Conservation (phyloP, 2,888 invertebrate genomes). For the Vanessa cardui region DNA sequence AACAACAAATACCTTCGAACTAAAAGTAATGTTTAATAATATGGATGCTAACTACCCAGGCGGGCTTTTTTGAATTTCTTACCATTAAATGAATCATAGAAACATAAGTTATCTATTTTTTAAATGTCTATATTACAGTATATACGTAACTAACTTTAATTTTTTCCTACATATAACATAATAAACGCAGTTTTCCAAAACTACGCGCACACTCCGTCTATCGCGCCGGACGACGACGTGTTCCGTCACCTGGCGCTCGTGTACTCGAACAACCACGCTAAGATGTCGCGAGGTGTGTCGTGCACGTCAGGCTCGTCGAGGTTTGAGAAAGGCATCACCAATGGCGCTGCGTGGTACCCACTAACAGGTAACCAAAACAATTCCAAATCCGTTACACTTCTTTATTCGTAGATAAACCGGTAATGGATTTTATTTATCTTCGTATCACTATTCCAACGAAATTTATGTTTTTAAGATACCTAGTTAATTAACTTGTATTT, state of each 20-base stretch:
- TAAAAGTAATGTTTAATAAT: too few relatives aligned
- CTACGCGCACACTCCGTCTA: constrained; percentile 90
- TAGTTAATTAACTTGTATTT: too few relatives aligned
- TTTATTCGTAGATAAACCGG: too few relatives aligned
- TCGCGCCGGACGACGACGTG: constrained; percentile 96
- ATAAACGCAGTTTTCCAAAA: constrained; percentile 91
- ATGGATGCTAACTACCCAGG: too few relatives aligned
- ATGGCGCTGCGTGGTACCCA: constrained; percentile 97
- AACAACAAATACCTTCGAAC: too few relatives aligned
- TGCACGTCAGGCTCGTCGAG: constrained; percentile 89
- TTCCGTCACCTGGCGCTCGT: constrained; percentile 92
- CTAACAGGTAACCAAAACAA: constrained; percentile 83
- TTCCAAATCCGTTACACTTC: too few relatives aligned
- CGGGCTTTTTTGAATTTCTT: too few relatives aligned
- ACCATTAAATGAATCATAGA: too few relatives aligned
- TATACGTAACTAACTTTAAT: constrained; percentile 15
- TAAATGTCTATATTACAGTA: neutral
- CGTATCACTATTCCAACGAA: too few relatives aligned
- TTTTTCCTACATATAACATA: constrained; percentile 81
- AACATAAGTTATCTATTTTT: too few relatives aligned
- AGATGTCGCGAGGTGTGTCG: constrained; percentile 93
- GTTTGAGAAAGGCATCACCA: constrained; percentile 95
- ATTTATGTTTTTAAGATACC: too few relatives aligned
- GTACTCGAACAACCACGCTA: constrained; percentile 94
- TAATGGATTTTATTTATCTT: too few relatives aligned